These are phyloP conservation scores for Cephalopachus bancanus DNA, from an alignment of 2,797 vertebrate genomes.

Conservation along the genomic window DNA sequence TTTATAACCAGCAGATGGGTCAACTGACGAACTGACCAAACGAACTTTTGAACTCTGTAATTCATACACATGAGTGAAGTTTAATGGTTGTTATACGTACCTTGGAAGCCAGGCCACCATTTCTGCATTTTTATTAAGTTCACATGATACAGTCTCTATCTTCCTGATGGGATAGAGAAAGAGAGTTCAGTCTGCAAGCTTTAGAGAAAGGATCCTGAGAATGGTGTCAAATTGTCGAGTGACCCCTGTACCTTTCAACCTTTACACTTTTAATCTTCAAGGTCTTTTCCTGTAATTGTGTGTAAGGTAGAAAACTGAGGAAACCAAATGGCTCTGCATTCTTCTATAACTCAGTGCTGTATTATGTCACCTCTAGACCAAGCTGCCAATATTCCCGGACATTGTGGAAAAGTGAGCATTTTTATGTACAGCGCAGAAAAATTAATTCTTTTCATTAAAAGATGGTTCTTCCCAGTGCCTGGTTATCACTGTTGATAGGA, in stretches of 20 bases:
- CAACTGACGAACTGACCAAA: neutral
- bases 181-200: neutral
- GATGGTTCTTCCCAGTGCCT: neutral
- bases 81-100: neutral
- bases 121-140: constrained; percentile 36
- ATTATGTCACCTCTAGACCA: neutral
- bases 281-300: neutral
- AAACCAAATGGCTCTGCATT: neutral
- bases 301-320: neutral
- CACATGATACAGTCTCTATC: neutral
- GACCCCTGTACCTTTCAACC: too few relatives aligned
- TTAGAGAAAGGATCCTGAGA: neutral
- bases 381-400: neutral
- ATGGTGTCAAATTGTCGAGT: neutral
- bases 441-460: constrained; percentile 30
- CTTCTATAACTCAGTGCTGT: neutral
- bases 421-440: constrained; percentile 28
- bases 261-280: neutral
- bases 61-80: neutral
- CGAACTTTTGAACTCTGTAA: constrained; percentile 15
- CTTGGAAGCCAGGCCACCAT: constrained; percentile 35
- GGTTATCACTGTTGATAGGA: neutral
- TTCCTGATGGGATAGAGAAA: constrained; percentile 2
- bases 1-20: neutral
- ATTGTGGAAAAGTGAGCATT: neutral